Percentiles rank a stretch among this genome's conserved stretches.
These are phyloP conservation scores for Sinopyrophorus schimmeli DNA, from an alignment of 2,888 invertebrate species.

Conservation along the genomic window DNA sequence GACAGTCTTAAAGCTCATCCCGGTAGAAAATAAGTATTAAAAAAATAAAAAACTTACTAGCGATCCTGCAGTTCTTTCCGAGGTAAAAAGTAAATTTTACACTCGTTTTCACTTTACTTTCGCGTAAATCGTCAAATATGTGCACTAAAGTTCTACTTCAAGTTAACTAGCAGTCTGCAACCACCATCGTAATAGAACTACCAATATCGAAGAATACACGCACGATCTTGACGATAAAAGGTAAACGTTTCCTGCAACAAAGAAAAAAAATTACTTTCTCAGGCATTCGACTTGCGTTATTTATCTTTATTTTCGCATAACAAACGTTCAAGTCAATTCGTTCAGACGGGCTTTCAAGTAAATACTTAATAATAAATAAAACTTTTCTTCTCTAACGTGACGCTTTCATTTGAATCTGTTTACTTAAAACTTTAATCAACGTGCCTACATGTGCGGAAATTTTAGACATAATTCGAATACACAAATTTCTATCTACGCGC, in stretches of 20 bases:
- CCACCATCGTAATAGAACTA: constrained; percentile 20
- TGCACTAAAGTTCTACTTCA: constrained; percentile 30
- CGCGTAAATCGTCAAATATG: constrained; percentile 32
- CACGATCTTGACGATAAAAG: constrained; percentile 16
- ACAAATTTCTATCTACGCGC: no score
- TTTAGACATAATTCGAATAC: no score
- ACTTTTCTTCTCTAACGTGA: no score
- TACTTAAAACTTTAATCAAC: no score
- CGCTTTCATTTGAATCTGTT: no score
- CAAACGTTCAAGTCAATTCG: no score
- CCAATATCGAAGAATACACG: constrained; percentile 15
- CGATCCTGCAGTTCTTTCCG: constrained; percentile 8
- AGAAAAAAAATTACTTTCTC: neutral
- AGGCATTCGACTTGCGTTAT: no score
- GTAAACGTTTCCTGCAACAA: constrained; percentile 22
- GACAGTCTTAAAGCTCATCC: constrained; percentile 11
- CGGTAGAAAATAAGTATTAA: constrained; percentile 13
- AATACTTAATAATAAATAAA: no score
- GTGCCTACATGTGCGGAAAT: no score
- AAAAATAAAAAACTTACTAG: constrained; percentile 17
- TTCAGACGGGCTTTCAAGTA: no score
- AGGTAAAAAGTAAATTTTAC: constrained; percentile 23
- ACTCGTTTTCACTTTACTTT: constrained; percentile 29
- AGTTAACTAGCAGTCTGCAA: constrained; percentile 27
- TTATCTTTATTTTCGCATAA: no score